phyloP scores from a whole-genome alignment of 2,888 invertebrate species.

The Brachyopa scutellaris region DNA sequence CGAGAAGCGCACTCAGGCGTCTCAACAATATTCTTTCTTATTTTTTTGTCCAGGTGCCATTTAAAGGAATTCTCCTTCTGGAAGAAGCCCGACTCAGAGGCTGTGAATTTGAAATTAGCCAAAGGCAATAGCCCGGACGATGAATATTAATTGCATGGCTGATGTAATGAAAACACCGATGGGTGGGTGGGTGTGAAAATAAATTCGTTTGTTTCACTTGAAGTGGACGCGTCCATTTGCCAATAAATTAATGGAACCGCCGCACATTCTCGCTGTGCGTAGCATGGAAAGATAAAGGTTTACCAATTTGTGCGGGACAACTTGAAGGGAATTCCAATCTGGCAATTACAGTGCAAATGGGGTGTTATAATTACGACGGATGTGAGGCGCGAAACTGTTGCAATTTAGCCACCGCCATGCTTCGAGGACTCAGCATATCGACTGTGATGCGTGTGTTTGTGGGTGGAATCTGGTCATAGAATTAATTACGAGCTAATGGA shows the following conservation, averaged over 20 bases:
- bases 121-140: slow-evolving; percentile 9
- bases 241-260: slow-evolving; percentile 54
- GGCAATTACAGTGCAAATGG: not conserved
- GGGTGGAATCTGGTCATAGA: slow-evolving; percentile 21
- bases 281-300: slow-evolving; percentile 30
- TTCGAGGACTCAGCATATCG: not conserved
- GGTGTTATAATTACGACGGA: slow-evolving; percentile 16
- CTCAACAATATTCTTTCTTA: slow-evolving; percentile 52
- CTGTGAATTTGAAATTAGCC: slow-evolving; percentile 34
- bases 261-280: slow-evolving; percentile 29
- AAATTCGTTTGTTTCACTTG: slow-evolving; percentile 48
- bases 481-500: slow-evolving; percentile 37
- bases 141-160: slow-evolving; percentile 32
- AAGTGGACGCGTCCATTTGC: slow-evolving; percentile 28
- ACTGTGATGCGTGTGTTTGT: no score
- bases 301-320: slow-evolving; percentile 21
- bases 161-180: not conserved
- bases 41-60: slow-evolving; percentile 31
- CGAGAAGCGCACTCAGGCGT: slow-evolving; percentile 48
- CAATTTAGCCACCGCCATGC: no score
- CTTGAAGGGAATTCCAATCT: slow-evolving; percentile 32
- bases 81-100: not conserved
- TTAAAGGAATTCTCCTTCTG: slow-evolving; percentile 54
- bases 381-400: not conserved
- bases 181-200: slow-evolving; percentile 7